Percentiles rank a stretch among this genome's conserved stretches.
phyloP scores from a whole-genome alignment of 2,888 invertebrate species.

The Drosophila longiperda region DNA sequence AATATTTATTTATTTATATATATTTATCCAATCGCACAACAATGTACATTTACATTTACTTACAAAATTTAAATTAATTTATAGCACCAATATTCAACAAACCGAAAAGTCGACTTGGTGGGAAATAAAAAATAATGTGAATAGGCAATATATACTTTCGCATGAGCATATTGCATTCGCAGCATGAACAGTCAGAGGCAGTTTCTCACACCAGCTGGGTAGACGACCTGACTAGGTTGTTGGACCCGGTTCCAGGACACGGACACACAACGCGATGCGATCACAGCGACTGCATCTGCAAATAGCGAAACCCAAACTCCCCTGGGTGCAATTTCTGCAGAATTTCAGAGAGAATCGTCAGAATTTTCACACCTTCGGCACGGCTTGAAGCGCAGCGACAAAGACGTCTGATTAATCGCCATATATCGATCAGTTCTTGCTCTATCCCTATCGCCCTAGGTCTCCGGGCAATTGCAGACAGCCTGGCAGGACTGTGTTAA shows the following conservation, averaged over 20 bases:
- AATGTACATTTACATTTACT: neutral
- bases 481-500: constrained; percentile 63
- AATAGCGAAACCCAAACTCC: constrained; percentile 41
- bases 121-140: constrained; percentile 7
- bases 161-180: constrained; percentile 24
- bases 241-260: constrained; percentile 45
- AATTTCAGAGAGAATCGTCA: constrained; percentile 62
- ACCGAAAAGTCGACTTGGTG: neutral
- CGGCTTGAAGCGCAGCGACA: constrained; percentile 72
- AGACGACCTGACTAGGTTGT: constrained; percentile 1
- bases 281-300: constrained; percentile 38
- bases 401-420: constrained; percentile 76
- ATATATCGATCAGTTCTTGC: constrained; percentile 69
- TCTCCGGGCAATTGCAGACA: constrained; percentile 57
- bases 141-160: constrained; percentile 24
- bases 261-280: constrained; percentile 65
- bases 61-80: neutral
- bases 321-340: constrained; percentile 69
- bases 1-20: neutral
- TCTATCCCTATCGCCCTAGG: constrained; percentile 12
- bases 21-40: too few species aligned
- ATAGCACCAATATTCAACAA: neutral
- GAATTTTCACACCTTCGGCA: constrained; percentile 73
- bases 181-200: constrained; percentile 25
- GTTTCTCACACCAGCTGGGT: constrained; percentile 68